Evolutionary conservation across 2,888 invertebrate genomes (phyloP), one percentile per base, ranked within the genome.

Genomic region (Tetranychus piercei): DNA sequence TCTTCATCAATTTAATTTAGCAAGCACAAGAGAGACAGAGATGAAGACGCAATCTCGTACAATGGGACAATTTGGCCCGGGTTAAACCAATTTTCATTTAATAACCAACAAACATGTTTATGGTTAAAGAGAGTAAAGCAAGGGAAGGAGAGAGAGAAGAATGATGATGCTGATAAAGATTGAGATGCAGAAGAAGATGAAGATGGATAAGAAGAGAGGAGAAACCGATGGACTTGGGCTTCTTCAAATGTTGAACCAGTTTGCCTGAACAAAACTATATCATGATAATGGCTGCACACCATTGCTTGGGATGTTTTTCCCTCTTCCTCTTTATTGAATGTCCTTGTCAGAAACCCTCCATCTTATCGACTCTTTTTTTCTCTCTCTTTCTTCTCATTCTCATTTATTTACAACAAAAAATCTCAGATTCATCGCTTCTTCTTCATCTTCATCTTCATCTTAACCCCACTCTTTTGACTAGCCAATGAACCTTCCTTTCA

Each of bases 341-440:
- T 20, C 69, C 22, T 69, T 23, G 69, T 69, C 34, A 20, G 34
- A 23, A 23, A 15, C 9, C n/a, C 69, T n/a, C 22, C 69, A 20
- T 69, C 69, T 69, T 23, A 20, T 69, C 69, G 69, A 20, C 34
- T 69, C 34, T 23, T 69, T 23, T 23, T n/a, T 69, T 69, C 69
- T 67, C 67, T n/a, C 69, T n/a, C 69, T 20, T n/a, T 69, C 69
- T 23, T 69, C 1, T 69, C n/a, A 23, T 23, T 69, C 69, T 23
- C n/a, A 20, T 23, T 11, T 69, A 23, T 20, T 11, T 20, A 69
- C 22, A 69, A n/a, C 9, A 69, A 69, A 69, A 69, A 23, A 23
- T 69, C 69, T 69, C 11, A 69, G 69, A 69, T 18, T 69, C 69
- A 20, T 69, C 69, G 9, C 69, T 23, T n/a, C n/a, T 23, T 65